phyloP scores from a whole-genome alignment of 2,797 vertebrate species.

The Melanotaenia pygmaea region DNA sequence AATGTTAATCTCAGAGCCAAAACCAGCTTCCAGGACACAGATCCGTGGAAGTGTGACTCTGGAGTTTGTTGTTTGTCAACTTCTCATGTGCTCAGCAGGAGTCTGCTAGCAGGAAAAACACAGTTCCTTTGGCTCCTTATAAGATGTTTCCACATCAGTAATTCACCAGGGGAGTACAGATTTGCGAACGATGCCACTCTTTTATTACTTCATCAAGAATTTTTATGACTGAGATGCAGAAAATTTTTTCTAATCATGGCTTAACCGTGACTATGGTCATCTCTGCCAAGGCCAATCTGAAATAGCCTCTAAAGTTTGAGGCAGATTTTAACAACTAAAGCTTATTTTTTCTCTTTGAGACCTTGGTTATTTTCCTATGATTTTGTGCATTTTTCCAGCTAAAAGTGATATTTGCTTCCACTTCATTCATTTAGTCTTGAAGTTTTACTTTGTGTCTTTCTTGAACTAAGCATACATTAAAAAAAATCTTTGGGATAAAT shows the following conservation, averaged over 20 bases:
- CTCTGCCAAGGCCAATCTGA: too few relatives aligned
- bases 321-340: too few relatives aligned
- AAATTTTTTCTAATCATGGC: rapidly evolving
- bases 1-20: conserved; percentile 54
- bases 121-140: conserved; percentile 11
- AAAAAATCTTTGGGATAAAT: too few relatives aligned
- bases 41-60: conserved; percentile 26
- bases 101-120: conserved; percentile 8
- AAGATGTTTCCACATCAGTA: neutral
- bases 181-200: neutral
- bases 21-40: conserved; percentile 27
- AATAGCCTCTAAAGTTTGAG: too few relatives aligned
- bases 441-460: too few relatives aligned
- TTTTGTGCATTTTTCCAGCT: too few relatives aligned
- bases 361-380: too few relatives aligned
- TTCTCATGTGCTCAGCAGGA: conserved; percentile 29
- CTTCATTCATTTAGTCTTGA: too few relatives aligned
- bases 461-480: too few relatives aligned
- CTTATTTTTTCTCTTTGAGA: too few relatives aligned
- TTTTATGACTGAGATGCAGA: neutral
- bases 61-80: conserved; percentile 19
- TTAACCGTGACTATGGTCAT: neutral
- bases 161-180: neutral
- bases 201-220: neutral
- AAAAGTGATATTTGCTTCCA: too few relatives aligned